Base-by-base conservation (phyloP, 2,797 vertebrate genomes). In the Liparis tanakae region DNA sequence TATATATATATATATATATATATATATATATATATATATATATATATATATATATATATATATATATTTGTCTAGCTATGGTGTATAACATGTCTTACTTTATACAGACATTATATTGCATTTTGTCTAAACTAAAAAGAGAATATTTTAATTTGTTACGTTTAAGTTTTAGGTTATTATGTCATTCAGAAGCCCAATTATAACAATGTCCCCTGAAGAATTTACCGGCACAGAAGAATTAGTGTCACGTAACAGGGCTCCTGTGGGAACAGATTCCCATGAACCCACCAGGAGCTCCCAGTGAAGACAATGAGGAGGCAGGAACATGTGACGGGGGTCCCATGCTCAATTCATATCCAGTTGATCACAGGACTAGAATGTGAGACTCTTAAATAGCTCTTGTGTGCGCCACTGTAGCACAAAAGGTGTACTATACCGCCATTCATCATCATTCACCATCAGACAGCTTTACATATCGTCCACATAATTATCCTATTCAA, bases 401-500 rank as follows among this genome's bases (percentile, higher is more conserved):
- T 67, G 25, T 59, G 54, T 68, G 37, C 57, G 33, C 55, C 36
- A 65, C 36, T 20, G 37, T 56, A 43, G n/a, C 15, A 55, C 22
- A 48, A 25, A 44, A 53, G 25, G 5, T 41, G 59, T 57, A 37
- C 7, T 44, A 4, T 75, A 44, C 60, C 54, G 25, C 5, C 39
- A 4, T 75, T 44, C 30, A 37, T 65, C 48, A 56, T 65, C 25
- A 69, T 79, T 58, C 69, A 62, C 10, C 34, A 41, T 70, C 34
- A 75, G 46, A 34, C 51, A 33, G 48, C 37, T 43, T 53, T 36
- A 51, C 10, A 77, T 51, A 50, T 69, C 51, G 62, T 53, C 15
- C 13, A 80, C 6, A 71, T 71, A 72, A 82, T 78, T 79, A 74
- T 67, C 17, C n/a, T 22, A 41, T 60, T 77, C 55, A 79, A 39